phyloP scores from a whole-genome alignment of 2,797 vertebrate genomes.

The Gambusia yucatana region DNA sequence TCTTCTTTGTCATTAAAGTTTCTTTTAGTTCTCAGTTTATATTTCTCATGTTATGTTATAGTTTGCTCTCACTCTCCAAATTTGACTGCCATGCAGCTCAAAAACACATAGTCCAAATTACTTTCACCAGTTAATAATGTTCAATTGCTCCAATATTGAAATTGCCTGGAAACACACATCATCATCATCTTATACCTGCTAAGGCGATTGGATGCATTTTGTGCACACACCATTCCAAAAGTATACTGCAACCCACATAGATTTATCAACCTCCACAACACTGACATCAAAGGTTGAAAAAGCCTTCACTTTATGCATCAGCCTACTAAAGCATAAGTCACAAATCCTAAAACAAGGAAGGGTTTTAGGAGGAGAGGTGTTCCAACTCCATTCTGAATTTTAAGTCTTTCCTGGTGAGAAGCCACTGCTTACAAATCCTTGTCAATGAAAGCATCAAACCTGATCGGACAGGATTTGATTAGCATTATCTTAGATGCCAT shows the following conservation, averaged over 20 bases:
- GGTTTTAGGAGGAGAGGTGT: slow-evolving; percentile 62
- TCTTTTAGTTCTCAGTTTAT: slow-evolving; percentile 40
- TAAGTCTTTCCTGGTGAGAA: slow-evolving; percentile 55
- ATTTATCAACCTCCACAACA: slow-evolving; percentile 72
- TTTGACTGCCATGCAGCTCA: slow-evolving; percentile 36
- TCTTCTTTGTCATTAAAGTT: slow-evolving; percentile 13
- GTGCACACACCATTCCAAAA: slow-evolving; percentile 33
- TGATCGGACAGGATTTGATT: slow-evolving; percentile 65
- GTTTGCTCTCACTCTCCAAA: slow-evolving; percentile 37
- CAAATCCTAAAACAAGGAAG: slow-evolving; percentile 73
- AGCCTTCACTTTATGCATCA: slow-evolving; percentile 50
- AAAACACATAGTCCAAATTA: slow-evolving; percentile 36
- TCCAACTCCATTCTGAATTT: slow-evolving; percentile 43
- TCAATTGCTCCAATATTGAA: neutral
- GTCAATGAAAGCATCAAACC: slow-evolving; percentile 66
- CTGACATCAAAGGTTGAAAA: slow-evolving; percentile 67
- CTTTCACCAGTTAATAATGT: slow-evolving; percentile 42
- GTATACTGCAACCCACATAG: slow-evolving; percentile 52
- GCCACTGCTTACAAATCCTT: slow-evolving; percentile 62
- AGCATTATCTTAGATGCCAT: slow-evolving; percentile 60
- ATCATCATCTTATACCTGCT: slow-evolving; percentile 25
- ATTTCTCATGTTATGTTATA: slow-evolving; percentile 13
- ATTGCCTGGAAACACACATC: slow-evolving; percentile 1
- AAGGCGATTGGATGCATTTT: slow-evolving; percentile 41
- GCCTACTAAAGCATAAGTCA: slow-evolving; percentile 57